Evolutionary conservation across 2,888 invertebrate species (phyloP).

Genomic region (Harpalus rubripes): DNA sequence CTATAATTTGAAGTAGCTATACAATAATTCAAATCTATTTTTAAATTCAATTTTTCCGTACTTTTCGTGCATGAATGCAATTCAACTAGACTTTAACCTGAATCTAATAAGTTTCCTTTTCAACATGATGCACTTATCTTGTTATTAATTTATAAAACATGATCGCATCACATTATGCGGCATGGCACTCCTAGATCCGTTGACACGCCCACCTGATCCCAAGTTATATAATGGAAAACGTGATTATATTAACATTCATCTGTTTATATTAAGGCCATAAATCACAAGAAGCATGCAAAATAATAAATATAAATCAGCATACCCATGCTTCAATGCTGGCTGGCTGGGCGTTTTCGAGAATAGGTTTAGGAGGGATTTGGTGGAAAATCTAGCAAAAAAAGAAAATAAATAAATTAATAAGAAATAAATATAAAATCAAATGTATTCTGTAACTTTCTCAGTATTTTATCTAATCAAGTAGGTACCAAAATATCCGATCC

Average conservation of each 20-base stretch:
- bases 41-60: constrained; percentile 8
- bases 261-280: constrained; percentile 27
- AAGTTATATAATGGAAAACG: constrained; percentile 37
- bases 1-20: neutral
- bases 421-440: constrained; percentile 62
- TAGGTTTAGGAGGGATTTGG: constrained; percentile 86
- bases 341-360: constrained; percentile 83
- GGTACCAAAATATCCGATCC: too few species aligned
- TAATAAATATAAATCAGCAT: constrained; percentile 77
- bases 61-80: constrained; percentile 17
- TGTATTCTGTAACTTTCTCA: neutral
- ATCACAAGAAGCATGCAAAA: constrained; percentile 48
- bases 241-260: constrained; percentile 37
- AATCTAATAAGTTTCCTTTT: constrained; percentile 15
- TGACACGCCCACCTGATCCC: constrained; percentile 36
- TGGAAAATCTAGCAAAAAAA: constrained; percentile 82
- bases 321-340: constrained; percentile 85
- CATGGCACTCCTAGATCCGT: constrained; percentile 49
- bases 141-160: constrained; percentile 45
- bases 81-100: neutral
- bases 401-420: constrained; percentile 73
- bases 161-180: constrained; percentile 50
- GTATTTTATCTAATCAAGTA: too few species aligned
- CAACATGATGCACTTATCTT: constrained; percentile 19
- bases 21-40: constrained; percentile 32